Conservation (phyloP, 2,888 invertebrate genomes). For the Colletes collaris region DNA sequence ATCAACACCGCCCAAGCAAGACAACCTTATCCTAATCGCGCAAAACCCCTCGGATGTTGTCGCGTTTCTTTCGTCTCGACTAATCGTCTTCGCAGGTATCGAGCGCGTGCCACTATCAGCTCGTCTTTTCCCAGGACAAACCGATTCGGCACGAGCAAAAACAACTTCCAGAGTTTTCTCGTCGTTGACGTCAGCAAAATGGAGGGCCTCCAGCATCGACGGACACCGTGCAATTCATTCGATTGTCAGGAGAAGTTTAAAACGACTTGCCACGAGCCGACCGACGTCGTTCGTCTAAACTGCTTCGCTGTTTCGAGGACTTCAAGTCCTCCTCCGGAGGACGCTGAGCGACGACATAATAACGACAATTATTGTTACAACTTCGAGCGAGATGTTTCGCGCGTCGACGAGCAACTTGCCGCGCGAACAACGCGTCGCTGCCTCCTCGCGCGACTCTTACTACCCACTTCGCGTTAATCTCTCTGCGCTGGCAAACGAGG, state of each 20-base stretch:
- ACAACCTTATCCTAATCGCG: constrained; percentile 9
- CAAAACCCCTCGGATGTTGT: not conserved
- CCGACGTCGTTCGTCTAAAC: constrained; percentile 58
- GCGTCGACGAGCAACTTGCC: not conserved
- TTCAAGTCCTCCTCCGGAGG: constrained; percentile 16
- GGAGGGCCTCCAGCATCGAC: not conserved
- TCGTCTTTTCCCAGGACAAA: not conserved
- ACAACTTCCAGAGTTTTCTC: constrained; percentile 37
- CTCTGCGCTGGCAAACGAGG: constrained; percentile 33
- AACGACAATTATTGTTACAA: constrained; percentile 64
- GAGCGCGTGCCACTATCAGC: constrained; percentile 8
- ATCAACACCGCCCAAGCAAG: no score
- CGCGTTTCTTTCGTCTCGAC: not conserved
- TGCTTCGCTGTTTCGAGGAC: constrained; percentile 54
- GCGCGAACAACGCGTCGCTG: not conserved
- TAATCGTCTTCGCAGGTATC: constrained; percentile 12
- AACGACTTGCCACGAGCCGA: constrained; percentile 51
- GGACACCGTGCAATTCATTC: constrained; percentile 33
- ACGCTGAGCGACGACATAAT: constrained; percentile 46
- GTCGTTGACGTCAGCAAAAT: constrained; percentile 23
- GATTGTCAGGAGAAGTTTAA: constrained; percentile 58
- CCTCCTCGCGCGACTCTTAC: constrained; percentile 14
- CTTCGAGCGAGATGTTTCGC: constrained; percentile 25
- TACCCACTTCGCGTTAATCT: constrained; percentile 37
- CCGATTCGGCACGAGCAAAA: constrained; percentile 15